A percentile compares a stretch with the other conserved stretches of the same genome.
phyloP scores from a whole-genome alignment of 2,113 vertebrate species.

The Corythoichthys intestinalis region DNA sequence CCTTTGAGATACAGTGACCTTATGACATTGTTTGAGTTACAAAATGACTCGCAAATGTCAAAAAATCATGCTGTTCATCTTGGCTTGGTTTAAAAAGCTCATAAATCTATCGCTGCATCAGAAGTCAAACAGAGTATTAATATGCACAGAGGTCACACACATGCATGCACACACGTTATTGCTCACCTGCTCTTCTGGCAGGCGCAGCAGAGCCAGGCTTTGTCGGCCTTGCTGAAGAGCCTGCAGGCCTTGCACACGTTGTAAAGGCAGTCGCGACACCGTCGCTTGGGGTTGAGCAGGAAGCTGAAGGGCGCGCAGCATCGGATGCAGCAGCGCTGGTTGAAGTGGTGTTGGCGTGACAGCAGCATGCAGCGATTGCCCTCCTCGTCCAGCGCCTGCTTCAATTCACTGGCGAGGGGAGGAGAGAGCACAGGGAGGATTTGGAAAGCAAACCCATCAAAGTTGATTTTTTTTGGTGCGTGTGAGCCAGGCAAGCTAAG shows the following conservation, averaged over 20 bases:
- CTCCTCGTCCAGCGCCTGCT: conserved; percentile 89
- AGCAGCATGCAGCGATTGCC: conserved; percentile 87
- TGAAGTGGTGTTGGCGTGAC: conserved; percentile 85
- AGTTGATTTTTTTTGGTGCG: background rate
- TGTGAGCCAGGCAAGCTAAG: background rate
- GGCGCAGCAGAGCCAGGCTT: conserved; percentile 84
- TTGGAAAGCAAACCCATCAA: background rate
- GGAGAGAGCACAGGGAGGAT: background rate
- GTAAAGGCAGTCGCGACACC: conserved; percentile 84
- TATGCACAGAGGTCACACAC: conserved; percentile 30
- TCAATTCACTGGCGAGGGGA: conserved; percentile 80
- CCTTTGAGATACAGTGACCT: no score
- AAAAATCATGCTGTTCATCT: conserved; percentile 11
- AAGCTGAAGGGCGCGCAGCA: conserved; percentile 92
- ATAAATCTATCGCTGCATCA: conserved; percentile 25
- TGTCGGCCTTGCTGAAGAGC: conserved; percentile 80
- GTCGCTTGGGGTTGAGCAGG: conserved; percentile 85
- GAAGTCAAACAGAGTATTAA: conserved; percentile 16
- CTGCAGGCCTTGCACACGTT: conserved; percentile 91
- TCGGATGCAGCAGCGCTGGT: conserved; percentile 91
- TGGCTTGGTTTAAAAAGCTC: conserved; percentile 13
- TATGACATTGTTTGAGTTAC: no score
- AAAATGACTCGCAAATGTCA: no score
- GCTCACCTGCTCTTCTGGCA: conserved; percentile 90
- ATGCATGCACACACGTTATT: background rate